phyloP scores from a whole-genome alignment of 2,888 invertebrate genomes.

The Terebella lapidaria region DNA sequence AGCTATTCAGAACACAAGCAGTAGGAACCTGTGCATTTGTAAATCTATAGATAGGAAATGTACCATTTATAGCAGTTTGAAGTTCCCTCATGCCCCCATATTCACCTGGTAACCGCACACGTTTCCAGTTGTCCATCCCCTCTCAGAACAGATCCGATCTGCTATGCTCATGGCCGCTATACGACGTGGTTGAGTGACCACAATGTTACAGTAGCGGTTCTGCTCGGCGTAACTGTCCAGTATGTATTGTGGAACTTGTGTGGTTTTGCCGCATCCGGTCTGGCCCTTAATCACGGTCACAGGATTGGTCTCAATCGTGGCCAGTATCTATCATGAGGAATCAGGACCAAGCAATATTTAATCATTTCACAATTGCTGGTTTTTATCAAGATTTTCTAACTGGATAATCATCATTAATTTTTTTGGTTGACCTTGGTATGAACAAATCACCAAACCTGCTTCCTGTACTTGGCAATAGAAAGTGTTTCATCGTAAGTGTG shows the following conservation, averaged over 20 bases:
- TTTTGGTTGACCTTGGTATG: neutral
- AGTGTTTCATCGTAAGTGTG: constrained; percentile 34
- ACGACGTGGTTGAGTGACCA: constrained; percentile 85
- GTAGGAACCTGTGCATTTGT: too few species aligned
- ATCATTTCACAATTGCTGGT: neutral
- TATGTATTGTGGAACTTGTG: constrained; percentile 85
- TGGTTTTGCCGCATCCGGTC: constrained; percentile 93
- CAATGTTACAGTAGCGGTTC: constrained; percentile 67
- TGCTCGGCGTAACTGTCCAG: constrained; percentile 63
- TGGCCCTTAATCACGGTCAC: constrained; percentile 84
- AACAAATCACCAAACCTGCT: too few species aligned
- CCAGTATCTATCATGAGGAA: constrained; percentile 61
- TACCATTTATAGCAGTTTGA: too few species aligned
- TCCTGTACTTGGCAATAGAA: constrained; percentile 37
- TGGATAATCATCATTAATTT: neutral
- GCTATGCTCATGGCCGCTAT: constrained; percentile 91
- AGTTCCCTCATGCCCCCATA: neutral
- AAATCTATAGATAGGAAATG: too few species aligned
- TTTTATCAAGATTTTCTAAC: too few species aligned
- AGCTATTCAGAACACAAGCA: too few species aligned
- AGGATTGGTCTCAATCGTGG: constrained; percentile 71
- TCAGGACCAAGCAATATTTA: neutral
- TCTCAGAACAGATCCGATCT: constrained; percentile 74
- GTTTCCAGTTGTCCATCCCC: constrained; percentile 75
- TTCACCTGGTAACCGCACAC: constrained; percentile 83